Evolutionary conservation across 2,888 invertebrate species (phyloP).

Genomic region (Eumacrocentrus americanus): DNA sequence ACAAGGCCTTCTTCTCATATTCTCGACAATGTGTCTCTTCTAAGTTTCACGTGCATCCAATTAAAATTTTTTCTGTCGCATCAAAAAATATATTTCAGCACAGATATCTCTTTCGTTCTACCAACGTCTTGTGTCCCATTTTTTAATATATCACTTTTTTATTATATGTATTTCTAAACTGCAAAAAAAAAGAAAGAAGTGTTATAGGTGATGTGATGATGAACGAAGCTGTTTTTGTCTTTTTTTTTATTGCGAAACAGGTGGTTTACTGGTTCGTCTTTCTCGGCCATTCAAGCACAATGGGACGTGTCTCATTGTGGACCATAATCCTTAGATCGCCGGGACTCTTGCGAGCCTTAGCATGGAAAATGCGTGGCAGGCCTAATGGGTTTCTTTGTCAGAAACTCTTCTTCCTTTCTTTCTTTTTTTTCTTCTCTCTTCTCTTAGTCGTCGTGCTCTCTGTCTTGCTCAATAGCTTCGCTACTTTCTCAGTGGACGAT

Average conservation of each 20-base stretch:
- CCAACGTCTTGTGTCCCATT: slow-evolving; percentile 25
- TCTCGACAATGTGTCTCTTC: slow-evolving; percentile 18
- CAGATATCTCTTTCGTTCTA: slow-evolving; percentile 23
- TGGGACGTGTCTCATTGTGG: slow-evolving; percentile 52
- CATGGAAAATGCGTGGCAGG: slow-evolving; percentile 52
- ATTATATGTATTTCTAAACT: too few species aligned
- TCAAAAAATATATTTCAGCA: not conserved
- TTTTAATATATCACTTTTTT: slow-evolving; percentile 19
- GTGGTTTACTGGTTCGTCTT: slow-evolving; percentile 44
- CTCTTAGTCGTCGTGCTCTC: not conserved
- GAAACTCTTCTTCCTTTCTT: not conserved
- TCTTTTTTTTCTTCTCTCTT: not conserved
- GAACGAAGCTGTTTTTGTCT: slow-evolving; percentile 1
- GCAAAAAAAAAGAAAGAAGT: not conserved
- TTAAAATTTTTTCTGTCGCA: slow-evolving; percentile 29
- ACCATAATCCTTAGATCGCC: slow-evolving; percentile 50
- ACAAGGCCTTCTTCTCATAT: not conserved
- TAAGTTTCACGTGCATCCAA: slow-evolving; percentile 38
- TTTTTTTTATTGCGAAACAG: slow-evolving; percentile 51
- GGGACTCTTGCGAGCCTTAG: slow-evolving; percentile 53
- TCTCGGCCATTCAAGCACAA: slow-evolving; percentile 41
- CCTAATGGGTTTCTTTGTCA: slow-evolving; percentile 52
- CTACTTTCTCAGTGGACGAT: slow-evolving; percentile 1
- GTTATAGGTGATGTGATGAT: not conserved
- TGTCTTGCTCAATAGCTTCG: not conserved